Percentiles rank a stretch among this genome's conserved stretches.
Conservation (phyloP, 2,888 invertebrate species). For the Helobdella robusta region DNA sequence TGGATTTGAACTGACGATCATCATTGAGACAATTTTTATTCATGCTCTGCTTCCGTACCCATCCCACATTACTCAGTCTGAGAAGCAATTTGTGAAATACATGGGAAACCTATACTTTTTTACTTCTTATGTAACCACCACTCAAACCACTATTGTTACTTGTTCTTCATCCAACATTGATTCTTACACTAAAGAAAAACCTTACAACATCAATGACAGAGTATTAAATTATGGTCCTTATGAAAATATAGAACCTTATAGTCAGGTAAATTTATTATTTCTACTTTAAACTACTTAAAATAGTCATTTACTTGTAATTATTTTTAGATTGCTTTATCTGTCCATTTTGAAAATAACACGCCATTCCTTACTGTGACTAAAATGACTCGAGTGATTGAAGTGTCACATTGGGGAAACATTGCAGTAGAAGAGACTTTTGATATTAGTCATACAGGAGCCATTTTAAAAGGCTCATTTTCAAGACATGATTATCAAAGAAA, state of each 20-base stretch:
- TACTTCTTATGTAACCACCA: slow-evolving; percentile 67
- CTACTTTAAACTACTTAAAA: background rate
- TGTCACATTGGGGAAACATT: slow-evolving; percentile 98
- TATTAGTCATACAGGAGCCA: slow-evolving; percentile 81
- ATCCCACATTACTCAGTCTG: slow-evolving; percentile 75
- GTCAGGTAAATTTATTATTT: slow-evolving; percentile 41
- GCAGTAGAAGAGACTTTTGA: slow-evolving; percentile 90
- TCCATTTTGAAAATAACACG: slow-evolving; percentile 91
- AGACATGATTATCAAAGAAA: slow-evolving; percentile 94
- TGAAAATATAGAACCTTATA: slow-evolving; percentile 60
- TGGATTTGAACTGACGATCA: slow-evolving; percentile 43
- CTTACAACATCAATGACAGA: slow-evolving; percentile 61
- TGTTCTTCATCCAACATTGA: slow-evolving; percentile 68
- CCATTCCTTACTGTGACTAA: slow-evolving; percentile 87
- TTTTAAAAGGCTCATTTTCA: slow-evolving; percentile 85
- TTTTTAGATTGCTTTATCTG: slow-evolving; percentile 35
- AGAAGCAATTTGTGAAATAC: slow-evolving; percentile 82
- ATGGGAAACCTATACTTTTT: slow-evolving; percentile 73
- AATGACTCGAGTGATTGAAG: slow-evolving; percentile 76
- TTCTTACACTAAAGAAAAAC: slow-evolving; percentile 46
- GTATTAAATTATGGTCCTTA: slow-evolving; percentile 82
- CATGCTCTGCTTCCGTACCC: slow-evolving; percentile 75
- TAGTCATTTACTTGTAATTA: background rate
- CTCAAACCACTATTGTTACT: slow-evolving; percentile 71
- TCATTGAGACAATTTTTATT: slow-evolving; percentile 58